A percentile compares a stretch with the other conserved stretches of the same genome.
Conservation (phyloP, 2,797 vertebrate species). For the Meda fulgida region DNA sequence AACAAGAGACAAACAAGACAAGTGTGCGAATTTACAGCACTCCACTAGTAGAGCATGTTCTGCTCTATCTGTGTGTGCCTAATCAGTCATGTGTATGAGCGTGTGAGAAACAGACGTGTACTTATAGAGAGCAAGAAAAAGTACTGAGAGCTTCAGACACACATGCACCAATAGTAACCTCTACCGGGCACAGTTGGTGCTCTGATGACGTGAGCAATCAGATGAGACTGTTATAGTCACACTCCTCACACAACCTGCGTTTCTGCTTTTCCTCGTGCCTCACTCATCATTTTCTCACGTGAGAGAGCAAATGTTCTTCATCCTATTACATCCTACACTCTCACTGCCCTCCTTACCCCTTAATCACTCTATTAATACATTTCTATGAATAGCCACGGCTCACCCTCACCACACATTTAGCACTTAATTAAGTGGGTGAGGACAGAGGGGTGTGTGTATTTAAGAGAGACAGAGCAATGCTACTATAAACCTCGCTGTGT, state of each 20-base stretch:
- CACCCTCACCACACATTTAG: conserved; percentile 54
- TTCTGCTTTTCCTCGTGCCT: neutral
- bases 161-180: neutral
- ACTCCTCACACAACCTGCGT: neutral
- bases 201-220: conserved; percentile 29
- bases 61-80: neutral
- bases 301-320: conserved; percentile 33
- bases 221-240: neutral
- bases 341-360: conserved; percentile 50
- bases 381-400: conserved; percentile 58
- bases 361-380: conserved; percentile 63
- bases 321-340: conserved; percentile 21
- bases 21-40: conserved; percentile 17
- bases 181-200: conserved; percentile 26
- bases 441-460: conserved; percentile 46
- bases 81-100: neutral
- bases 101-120: neutral
- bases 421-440: conserved; percentile 59
- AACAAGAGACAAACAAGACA: conserved; percentile 12
- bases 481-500: conserved; percentile 3
- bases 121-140: neutral
- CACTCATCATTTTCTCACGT: conserved; percentile 19
- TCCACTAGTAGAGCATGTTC: neutral
- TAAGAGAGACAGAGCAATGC: conserved; percentile 20
- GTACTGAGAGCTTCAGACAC: neutral